Conservation (phyloP, 2,797 vertebrate genomes). For the Novumbra hubbsi region DNA sequence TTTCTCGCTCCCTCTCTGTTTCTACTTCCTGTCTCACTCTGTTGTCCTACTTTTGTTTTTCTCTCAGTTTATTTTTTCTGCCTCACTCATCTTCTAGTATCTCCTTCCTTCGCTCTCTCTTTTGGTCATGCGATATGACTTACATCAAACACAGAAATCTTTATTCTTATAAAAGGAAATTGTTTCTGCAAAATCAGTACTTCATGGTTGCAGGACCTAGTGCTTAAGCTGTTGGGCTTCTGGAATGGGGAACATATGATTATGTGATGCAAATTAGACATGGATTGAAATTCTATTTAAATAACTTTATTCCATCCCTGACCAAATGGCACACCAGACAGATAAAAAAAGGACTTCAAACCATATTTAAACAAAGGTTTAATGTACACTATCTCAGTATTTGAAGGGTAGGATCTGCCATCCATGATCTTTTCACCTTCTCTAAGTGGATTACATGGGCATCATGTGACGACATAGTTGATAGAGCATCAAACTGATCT, state of each 20-base stretch:
- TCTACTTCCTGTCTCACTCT: slow-evolving; percentile 10
- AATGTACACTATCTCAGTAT: neutral
- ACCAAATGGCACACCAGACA: neutral
- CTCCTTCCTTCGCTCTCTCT: neutral
- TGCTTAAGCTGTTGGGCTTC: slow-evolving; percentile 15
- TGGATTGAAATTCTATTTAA: neutral
- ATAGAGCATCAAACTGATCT: neutral
- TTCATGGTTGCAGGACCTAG: slow-evolving; percentile 20
- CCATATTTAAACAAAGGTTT: neutral
- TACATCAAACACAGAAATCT: slow-evolving; percentile 27
- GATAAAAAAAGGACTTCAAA: neutral
- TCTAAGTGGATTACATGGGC: neutral
- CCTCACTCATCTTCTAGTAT: slow-evolving; percentile 3
- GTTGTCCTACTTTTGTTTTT: slow-evolving; percentile 1
- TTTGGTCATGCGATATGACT: slow-evolving; percentile 37
- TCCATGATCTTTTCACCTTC: neutral
- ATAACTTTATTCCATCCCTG: neutral
- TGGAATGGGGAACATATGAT: slow-evolving; percentile 21
- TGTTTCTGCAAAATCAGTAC: slow-evolving; percentile 31
- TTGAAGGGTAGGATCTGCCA: neutral
- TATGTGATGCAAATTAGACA: neutral
- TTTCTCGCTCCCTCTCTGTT: slow-evolving; percentile 10
- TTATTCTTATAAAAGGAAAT: slow-evolving; percentile 31
- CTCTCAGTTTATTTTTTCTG: neutral
- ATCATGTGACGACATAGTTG: neutral